A percentile compares a stretch with the other conserved stretches of the same genome.
phyloP scores from a whole-genome alignment of 2,113 vertebrate species.

The Pedetes capensis region DNA sequence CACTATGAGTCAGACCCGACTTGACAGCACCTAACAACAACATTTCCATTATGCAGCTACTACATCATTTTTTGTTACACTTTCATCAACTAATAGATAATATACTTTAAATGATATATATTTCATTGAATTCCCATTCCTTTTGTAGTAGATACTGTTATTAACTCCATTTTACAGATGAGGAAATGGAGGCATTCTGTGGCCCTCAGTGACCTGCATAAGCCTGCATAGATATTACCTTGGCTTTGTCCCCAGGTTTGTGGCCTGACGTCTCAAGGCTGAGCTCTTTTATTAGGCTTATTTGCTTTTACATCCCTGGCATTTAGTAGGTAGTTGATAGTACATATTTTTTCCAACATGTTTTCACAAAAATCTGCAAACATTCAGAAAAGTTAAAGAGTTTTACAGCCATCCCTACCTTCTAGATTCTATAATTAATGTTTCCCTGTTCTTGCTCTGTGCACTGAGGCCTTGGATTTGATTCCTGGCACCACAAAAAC shows the following conservation, averaged over 20 bases:
- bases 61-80: no score
- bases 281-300: neutral
- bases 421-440: neutral
- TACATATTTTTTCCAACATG: neutral
- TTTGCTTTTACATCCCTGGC: neutral
- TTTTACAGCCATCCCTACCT: neutral
- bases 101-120: no score
- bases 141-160: neutral
- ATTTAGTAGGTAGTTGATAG: neutral
- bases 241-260: neutral
- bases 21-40: no score
- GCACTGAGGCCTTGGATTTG: no score
- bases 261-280: neutral
- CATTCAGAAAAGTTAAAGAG: constrained; percentile 32
- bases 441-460: neutral
- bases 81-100: no score
- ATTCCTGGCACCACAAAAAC: no score
- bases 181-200: neutral
- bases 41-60: no score
- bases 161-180: neutral
- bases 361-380: constrained; percentile 31
- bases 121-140: neutral
- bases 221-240: neutral
- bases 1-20: no score
- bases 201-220: neutral